phyloP scores from a whole-genome alignment of 2,797 vertebrate species.

The Sphenodon punctatus region DNA sequence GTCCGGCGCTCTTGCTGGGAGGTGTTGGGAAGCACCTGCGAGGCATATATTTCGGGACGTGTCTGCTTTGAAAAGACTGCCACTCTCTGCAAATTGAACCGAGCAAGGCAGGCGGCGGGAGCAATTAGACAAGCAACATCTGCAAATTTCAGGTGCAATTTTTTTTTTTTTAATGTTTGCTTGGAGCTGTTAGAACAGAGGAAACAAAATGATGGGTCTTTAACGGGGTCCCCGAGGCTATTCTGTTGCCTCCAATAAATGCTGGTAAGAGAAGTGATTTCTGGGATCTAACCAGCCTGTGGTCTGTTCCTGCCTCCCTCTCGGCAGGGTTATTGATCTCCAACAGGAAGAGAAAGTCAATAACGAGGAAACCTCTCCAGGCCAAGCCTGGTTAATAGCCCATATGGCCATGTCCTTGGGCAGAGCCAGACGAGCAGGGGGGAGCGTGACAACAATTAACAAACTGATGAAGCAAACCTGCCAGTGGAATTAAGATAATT shows the following conservation, averaged over 20 bases:
- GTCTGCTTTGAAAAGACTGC: background rate
- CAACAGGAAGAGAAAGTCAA: slow-evolving; percentile 17
- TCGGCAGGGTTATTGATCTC: slow-evolving; percentile 29
- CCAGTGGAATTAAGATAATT: accelerated
- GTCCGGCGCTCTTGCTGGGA: background rate
- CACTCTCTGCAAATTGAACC: background rate
- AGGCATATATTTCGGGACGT: background rate
- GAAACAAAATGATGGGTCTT: background rate
- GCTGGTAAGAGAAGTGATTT: background rate
- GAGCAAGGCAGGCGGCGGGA: background rate
- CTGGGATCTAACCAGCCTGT: slow-evolving; percentile 17
- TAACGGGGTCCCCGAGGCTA: background rate
- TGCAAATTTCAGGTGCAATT: background rate
- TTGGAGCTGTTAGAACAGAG: background rate
- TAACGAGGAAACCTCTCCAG: slow-evolving; percentile 3
- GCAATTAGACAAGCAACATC: background rate
- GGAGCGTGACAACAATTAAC: background rate
- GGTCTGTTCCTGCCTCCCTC: slow-evolving; percentile 13
- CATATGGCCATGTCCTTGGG: background rate
- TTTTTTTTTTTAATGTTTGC: background rate
- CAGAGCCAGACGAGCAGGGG: accelerated
- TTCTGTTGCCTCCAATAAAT: background rate
- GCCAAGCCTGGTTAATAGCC: background rate
- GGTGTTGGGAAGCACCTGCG: too few species aligned
- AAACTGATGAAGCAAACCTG: accelerated